A percentile compares a stretch with the other conserved stretches of the same genome.
phyloP scores from a whole-genome alignment of 2,797 vertebrate species.

The Florisuga fusca region DNA sequence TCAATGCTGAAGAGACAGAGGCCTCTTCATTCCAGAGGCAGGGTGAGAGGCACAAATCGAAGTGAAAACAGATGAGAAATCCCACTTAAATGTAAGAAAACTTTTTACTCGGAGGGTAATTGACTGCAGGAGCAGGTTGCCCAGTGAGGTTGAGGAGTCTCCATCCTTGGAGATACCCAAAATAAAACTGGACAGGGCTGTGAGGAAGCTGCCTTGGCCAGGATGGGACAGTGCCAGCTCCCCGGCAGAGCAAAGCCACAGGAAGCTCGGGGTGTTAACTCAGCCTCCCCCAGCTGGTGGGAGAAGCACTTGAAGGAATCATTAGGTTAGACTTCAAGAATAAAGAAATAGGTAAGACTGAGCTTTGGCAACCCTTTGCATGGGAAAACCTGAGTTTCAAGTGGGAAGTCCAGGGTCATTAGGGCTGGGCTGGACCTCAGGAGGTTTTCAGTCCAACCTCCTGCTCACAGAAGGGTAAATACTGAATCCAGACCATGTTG shows the following conservation, averaged over 20 bases:
- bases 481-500: rapidly evolving
- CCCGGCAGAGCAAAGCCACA: neutral
- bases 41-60: neutral
- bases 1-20: neutral
- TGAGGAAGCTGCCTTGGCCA: neutral
- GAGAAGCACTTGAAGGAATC: neutral
- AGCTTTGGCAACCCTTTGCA: neutral
- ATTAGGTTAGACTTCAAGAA: neutral
- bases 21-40: neutral
- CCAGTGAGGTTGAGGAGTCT: neutral
- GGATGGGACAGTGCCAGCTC: neutral
- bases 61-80: neutral
- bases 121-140: neutral
- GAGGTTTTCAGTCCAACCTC: neutral
- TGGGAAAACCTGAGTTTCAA: neutral
- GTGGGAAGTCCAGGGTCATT: neutral
- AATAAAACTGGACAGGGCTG: neutral
- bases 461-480: neutral
- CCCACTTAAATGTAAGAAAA: neutral
- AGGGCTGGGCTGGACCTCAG: neutral
- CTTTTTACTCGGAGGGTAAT: neutral
- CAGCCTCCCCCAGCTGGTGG: rapidly evolving
- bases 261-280: neutral
- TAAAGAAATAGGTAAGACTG: neutral
- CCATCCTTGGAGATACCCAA: neutral